phyloP scores from a whole-genome alignment of 2,797 vertebrate species.

The Paguma larvata region DNA sequence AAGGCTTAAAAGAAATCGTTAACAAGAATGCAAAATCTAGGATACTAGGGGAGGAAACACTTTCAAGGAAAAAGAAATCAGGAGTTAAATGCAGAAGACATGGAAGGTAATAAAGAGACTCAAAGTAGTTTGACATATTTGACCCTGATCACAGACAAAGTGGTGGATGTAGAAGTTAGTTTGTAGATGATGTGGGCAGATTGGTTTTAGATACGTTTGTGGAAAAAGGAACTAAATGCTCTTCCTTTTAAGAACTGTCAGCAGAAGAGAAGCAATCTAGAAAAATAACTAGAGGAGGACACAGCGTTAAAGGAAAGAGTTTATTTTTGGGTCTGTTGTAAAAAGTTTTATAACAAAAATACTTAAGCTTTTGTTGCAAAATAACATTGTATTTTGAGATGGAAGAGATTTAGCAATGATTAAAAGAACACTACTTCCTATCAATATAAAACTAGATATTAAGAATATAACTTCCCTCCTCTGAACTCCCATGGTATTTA shows the following conservation, averaged over 20 bases:
- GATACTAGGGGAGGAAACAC: not conserved
- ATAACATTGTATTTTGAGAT: conserved; percentile 1
- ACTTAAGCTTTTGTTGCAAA: not conserved
- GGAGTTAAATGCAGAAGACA: not conserved
- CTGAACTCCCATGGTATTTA: not conserved
- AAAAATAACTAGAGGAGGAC: not conserved
- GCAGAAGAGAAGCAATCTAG: not conserved
- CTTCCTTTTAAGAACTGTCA: not conserved
- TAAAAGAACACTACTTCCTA: not conserved
- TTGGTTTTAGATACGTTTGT: not conserved
- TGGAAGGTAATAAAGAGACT: not conserved
- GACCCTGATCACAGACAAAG: not conserved
- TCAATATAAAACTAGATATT: not conserved
- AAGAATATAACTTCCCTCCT: not conserved
- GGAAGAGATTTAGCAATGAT: not conserved
- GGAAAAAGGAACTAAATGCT: not conserved
- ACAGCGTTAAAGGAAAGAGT: not conserved
- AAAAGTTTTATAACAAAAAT: not conserved
- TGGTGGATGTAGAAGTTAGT: not conserved
- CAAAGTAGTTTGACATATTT: not conserved
- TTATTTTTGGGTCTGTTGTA: not conserved
- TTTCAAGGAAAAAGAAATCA: not conserved
- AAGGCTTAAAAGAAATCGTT: not conserved
- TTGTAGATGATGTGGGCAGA: not conserved
- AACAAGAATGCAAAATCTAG: not conserved